Evolutionary conservation across 2,888 invertebrate genomes (phyloP).

Genomic region (Eudiplozoon nipponicum): DNA sequence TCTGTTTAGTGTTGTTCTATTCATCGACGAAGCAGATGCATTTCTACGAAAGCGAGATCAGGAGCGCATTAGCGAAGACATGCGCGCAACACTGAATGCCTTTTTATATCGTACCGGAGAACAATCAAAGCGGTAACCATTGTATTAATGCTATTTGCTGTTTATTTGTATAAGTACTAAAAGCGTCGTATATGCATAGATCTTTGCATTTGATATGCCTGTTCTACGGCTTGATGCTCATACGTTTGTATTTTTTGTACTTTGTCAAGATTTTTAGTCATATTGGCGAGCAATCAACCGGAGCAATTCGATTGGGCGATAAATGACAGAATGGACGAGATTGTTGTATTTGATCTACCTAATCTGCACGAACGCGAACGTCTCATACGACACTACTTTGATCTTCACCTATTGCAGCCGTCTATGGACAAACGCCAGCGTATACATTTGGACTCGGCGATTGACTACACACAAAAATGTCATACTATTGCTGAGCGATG

Average conservation of each 20-base stretch:
- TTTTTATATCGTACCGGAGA: slow-evolving; percentile 89
- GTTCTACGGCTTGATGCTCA: neutral
- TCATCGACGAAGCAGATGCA: slow-evolving; percentile 94
- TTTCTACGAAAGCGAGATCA: slow-evolving; percentile 38
- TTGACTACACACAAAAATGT: slow-evolving; percentile 63
- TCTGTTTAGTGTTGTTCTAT: slow-evolving; percentile 55
- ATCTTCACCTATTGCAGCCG: slow-evolving; percentile 38
- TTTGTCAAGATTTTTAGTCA: slow-evolving; percentile 81
- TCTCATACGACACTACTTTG: slow-evolving; percentile 68
- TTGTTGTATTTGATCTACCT: slow-evolving; percentile 72
- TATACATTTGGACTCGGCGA: neutral
- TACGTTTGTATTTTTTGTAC: too few relatives aligned
- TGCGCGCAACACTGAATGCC: slow-evolving; percentile 73
- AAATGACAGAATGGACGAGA: slow-evolving; percentile 75
- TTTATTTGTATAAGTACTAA: too few relatives aligned
- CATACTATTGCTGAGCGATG: slow-evolving; percentile 47
- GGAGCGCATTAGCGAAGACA: slow-evolving; percentile 67
- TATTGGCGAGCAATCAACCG: slow-evolving; percentile 82
- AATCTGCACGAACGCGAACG: slow-evolving; percentile 66
- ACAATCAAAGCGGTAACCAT: slow-evolving; percentile 46
- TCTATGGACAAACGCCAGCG: slow-evolving; percentile 9
- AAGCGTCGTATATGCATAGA: too few relatives aligned
- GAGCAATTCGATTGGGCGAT: slow-evolving; percentile 97
- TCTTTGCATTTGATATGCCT: too few relatives aligned
- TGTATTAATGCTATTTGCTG: too few relatives aligned